Percentiles rank a stretch among this genome's conserved stretches.
Evolutionary conservation across 35 echinoderm and acorn worm species (phyloP).

Genomic region (Stichopus chloronotus): DNA sequence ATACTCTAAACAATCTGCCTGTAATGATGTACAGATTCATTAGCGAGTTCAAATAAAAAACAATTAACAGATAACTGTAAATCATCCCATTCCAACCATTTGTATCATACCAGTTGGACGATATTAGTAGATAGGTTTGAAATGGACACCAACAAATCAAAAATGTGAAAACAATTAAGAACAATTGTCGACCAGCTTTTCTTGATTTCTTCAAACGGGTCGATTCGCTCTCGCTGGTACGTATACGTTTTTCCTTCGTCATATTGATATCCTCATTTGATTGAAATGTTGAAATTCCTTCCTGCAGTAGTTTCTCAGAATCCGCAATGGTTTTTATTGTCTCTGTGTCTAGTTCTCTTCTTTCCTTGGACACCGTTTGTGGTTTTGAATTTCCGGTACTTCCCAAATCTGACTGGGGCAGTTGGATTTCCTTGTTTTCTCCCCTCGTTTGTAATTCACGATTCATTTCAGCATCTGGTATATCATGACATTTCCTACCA

Average conservation of each 20-base stretch:
- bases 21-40: slow-evolving; percentile 43
- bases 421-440: neutral
- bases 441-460: too few species aligned
- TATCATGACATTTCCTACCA: too few species aligned
- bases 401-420: neutral
- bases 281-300: neutral
- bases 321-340: neutral
- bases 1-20: neutral
- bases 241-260: neutral
- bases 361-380: too few species aligned
- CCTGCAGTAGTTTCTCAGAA: neutral
- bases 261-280: neutral
- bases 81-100: neutral
- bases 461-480: too few species aligned
- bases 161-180: neutral
- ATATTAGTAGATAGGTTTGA: neutral
- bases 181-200: neutral
- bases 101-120: neutral
- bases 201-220: neutral
- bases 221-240: neutral
- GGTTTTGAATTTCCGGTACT: neutral
- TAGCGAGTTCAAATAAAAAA: neutral
- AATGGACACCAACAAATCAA: neutral
- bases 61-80: neutral
- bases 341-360: too few species aligned